Base-by-base conservation (phyloP, 2,888 invertebrate genomes). In the Germaria angustata region DNA sequence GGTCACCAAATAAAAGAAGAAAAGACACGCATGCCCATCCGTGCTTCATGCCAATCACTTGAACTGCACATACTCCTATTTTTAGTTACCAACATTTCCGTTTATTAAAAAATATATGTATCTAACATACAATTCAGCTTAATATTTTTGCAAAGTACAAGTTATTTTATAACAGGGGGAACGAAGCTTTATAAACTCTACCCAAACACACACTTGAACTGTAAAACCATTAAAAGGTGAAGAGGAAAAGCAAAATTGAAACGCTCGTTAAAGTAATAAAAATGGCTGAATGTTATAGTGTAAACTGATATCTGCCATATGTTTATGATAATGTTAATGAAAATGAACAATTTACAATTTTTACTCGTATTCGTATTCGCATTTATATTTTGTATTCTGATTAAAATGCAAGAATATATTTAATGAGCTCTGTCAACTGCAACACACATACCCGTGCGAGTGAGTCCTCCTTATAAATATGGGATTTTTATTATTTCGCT, bases 201-300 rank as follows among this genome's bases (percentile, higher is more conserved):
- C 44, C 15, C 32, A 28, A 9, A 24, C 15, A 46, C 13, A 51
- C 57, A 79, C 71, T 71, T 79, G 49, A 69, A 51, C 34, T 59
- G 59, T 59, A 36, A 66, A 73, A 68, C 17, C 49, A 39, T 24
- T 8, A 41, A n/a, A n/a, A 53, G 13, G 13, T 13, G 36, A 22
- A 17, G 32, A 17, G 34, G 5, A 5, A 55, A 49, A 34, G 72
- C n/a, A 59, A 51, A 66, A 44, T 49, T 44, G 36, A 53, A 63
- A 36, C 36, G 15, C 53, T 55, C 39, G 61, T 71, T 6, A 6
- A 5, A 76, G 76, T 84, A 84, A 84, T 80, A 80, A 84, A 84
- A 73, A 85, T 85, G 85, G 84, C 82, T 72, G 84, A 78, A 68
- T 71, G 24, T 79, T 81, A 69, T 63, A 71, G 73, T 83, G 84